Conservation (phyloP, 2,888 invertebrate genomes). For the Serripes groenlandicus region DNA sequence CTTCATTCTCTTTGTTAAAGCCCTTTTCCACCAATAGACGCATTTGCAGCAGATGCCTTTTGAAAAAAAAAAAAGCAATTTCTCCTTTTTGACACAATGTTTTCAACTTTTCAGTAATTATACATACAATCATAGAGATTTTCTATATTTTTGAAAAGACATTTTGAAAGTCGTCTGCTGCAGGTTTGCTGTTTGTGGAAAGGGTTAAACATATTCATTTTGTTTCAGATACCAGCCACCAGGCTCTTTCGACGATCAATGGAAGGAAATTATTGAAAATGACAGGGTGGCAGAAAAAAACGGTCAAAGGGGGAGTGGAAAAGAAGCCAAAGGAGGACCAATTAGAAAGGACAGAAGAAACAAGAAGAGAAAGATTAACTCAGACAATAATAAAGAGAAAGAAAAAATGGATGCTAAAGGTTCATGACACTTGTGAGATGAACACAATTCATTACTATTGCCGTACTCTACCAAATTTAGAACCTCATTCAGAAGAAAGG, state of each 20-base stretch:
- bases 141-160: background rate
- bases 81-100: background rate
- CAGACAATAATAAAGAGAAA: slow-evolving; percentile 14
- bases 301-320: background rate
- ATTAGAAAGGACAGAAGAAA: slow-evolving; percentile 1
- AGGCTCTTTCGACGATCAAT: slow-evolving; percentile 67
- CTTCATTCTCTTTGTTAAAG: too few species aligned
- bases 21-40: too few species aligned
- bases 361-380: slow-evolving; percentile 2
- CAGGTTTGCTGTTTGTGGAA: background rate
- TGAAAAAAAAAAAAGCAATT: background rate
- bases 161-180: background rate
- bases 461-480: too few species aligned
- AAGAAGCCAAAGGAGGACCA: background rate
- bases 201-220: background rate
- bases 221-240: slow-evolving; percentile 69
- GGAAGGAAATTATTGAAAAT: slow-evolving; percentile 62
- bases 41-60: too few species aligned
- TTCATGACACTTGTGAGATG: background rate
- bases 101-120: background rate
- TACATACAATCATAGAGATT: background rate
- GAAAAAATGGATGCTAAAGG: slow-evolving; percentile 9
- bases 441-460: too few species aligned
- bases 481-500: background rate
- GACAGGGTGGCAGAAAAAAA: slow-evolving; percentile 17